Percentiles rank a stretch among this genome's conserved stretches.
phyloP scores from a whole-genome alignment of 2,888 invertebrate genomes.

The Sminthurides aquaticus region DNA sequence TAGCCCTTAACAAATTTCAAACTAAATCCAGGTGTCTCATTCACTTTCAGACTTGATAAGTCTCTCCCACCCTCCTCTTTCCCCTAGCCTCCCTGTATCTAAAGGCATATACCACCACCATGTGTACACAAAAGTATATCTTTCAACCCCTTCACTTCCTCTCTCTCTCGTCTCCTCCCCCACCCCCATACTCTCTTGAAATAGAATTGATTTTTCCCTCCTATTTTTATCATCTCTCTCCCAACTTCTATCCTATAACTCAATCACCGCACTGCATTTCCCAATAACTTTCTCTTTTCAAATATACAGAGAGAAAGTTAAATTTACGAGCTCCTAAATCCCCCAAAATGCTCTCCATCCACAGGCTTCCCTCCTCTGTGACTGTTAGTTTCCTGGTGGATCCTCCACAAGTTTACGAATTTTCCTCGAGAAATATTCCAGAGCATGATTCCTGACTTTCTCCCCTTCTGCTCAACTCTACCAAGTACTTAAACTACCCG shows the following conservation, averaged over 20 bases:
- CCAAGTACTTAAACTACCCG: no score
- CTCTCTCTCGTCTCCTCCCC: background rate
- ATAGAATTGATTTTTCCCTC: background rate
- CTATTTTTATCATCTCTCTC: background rate
- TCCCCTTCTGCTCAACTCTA: no score
- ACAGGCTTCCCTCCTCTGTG: background rate
- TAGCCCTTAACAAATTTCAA: background rate
- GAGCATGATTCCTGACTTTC: no score
- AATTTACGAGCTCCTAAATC: no score
- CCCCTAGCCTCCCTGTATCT: background rate
- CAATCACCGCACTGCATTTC: background rate
- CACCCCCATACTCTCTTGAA: no score
- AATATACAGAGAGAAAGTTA: background rate
- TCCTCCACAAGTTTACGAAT: background rate
- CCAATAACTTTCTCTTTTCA: background rate
- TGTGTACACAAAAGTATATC: background rate
- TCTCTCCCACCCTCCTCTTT: no score
- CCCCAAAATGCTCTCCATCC: background rate
- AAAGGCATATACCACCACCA: no score
- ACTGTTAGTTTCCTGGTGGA: background rate
- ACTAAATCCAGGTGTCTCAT: background rate
- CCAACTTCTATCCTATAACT: background rate
- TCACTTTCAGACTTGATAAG: background rate
- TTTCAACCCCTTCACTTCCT: background rate
- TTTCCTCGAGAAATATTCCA: no score